phyloP scores from a whole-genome alignment of 2,797 vertebrate genomes.

The Fringilla coelebs region DNA sequence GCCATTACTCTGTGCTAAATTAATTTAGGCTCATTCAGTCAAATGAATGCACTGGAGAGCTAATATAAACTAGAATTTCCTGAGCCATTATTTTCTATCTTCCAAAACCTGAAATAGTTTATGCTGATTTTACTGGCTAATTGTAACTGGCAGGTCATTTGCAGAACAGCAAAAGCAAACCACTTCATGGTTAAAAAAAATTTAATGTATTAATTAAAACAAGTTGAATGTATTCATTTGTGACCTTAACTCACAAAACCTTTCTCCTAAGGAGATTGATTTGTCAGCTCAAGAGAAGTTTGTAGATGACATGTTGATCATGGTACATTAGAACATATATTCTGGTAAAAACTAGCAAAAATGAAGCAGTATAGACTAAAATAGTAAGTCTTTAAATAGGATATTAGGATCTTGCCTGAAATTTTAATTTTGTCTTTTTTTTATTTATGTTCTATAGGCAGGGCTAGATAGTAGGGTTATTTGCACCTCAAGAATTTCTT shows the following conservation, averaged over 20 bases:
- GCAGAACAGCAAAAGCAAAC: neutral
- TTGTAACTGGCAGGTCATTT: neutral
- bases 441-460: neutral
- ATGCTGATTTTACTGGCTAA: neutral
- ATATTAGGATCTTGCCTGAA: neutral
- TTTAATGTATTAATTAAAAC: neutral
- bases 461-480: neutral
- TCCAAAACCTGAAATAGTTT: neutral
- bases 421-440: neutral
- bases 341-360: neutral
- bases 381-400: neutral
- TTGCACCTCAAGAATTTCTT: neutral
- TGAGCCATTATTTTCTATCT: neutral
- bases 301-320: neutral
- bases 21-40: neutral
- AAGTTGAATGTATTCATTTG: neutral
- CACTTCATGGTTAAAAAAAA: neutral
- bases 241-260: neutral
- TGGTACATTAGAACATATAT: neutral
- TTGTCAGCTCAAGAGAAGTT: neutral
- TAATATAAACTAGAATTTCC: constrained; percentile 3
- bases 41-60: neutral
- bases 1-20: neutral
- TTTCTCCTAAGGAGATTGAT: neutral
- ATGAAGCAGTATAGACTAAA: neutral